These are phyloP conservation scores for Discoglossus pictus DNA, from an alignment of 2,797 vertebrate species.

Conservation along the genomic window DNA sequence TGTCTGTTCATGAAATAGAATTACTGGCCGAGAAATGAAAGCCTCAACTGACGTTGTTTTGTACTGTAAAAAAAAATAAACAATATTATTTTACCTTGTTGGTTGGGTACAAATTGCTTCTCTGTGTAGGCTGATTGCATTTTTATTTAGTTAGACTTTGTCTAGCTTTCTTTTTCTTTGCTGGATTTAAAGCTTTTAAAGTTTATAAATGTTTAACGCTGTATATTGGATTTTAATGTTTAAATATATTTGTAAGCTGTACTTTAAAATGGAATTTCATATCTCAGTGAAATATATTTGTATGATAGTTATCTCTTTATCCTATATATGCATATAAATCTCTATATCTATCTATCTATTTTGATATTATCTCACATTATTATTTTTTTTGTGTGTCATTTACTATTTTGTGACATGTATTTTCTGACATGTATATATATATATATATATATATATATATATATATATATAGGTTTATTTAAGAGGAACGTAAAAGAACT, in stretches of 20 bases:
- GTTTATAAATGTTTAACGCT: constrained; percentile 33
- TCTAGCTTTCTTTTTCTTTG: constrained; percentile 13
- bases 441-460: constrained; percentile 11
- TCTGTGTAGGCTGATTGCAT: constrained; percentile 61
- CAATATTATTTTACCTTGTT: constrained; percentile 72
- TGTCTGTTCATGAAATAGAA: constrained; percentile 75
- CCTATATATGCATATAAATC: background rate
- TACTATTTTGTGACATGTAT: too few relatives aligned
- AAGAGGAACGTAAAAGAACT: too few relatives aligned
- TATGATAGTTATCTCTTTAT: background rate
- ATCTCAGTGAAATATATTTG: background rate
- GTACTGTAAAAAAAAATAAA: constrained; percentile 70
- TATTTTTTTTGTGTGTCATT: too few relatives aligned
- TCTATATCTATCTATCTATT: background rate
- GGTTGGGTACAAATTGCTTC: constrained; percentile 57
- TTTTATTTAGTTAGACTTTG: constrained; percentile 68
- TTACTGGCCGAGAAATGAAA: constrained; percentile 74
- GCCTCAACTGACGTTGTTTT: constrained; percentile 71
- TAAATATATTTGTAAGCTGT: background rate
- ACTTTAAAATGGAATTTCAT: background rate
- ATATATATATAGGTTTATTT: too few relatives aligned
- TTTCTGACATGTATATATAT: too few relatives aligned
- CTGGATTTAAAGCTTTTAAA: constrained; percentile 25
- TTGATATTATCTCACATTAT: too few relatives aligned
- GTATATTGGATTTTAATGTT: constrained; percentile 35